Evolutionary conservation across 37 sponge, comb jelly and placozoan genomes (phyloP), one percentile per base, ranked within the genome.

Genomic region (Eunapius fragilis): DNA sequence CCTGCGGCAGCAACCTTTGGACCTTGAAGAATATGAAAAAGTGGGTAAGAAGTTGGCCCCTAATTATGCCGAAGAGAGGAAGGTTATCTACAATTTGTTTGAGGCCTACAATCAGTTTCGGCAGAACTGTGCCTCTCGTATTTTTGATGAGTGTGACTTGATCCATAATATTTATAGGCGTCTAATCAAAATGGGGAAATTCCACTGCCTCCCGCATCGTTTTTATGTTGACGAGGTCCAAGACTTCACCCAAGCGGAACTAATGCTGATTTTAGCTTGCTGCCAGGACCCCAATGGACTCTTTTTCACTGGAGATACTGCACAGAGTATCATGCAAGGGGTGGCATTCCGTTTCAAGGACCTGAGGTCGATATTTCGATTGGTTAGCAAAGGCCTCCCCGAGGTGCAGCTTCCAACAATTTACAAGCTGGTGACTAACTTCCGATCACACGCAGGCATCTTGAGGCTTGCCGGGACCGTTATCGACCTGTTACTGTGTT

Each of bases 251-350:
- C 89, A 95, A 72, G 95, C 92, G 71, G 96, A 95, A 31, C 78
- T 95, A 14, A 84, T 78, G 5, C 72, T 95, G 23, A 34, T 95
- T 30, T 49, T 92, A 6, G 67, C 76, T 3, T 82, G 82, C 26
- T 92, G 92, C 27, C 50, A 73, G 31, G 74, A 85, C 32, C 91
- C 96, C 7, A 95, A 92, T 72, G 83, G 87, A 2, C 76, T 89
- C 45, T 95, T 95, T 68, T 76, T 91, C n/a, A 88, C 92, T 75
- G 95, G 95, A 37, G 95, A 95, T 47, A 91, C 95, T 3, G 96
- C 96, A 19, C 96, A 95, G 67, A 90, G 91, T 75, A 95, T 95
- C 7, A 95, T 95, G 96, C 71, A 91, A 35, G 96, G 96, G 2
- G 87, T 95, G 0, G 33, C 94, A 68, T 95, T 95, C 67, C 91